A percentile compares a stretch with the other conserved stretches of the same genome.
Conservation (phyloP, 1,140 invertebrate species). For the Tetramorium alpestre region DNA sequence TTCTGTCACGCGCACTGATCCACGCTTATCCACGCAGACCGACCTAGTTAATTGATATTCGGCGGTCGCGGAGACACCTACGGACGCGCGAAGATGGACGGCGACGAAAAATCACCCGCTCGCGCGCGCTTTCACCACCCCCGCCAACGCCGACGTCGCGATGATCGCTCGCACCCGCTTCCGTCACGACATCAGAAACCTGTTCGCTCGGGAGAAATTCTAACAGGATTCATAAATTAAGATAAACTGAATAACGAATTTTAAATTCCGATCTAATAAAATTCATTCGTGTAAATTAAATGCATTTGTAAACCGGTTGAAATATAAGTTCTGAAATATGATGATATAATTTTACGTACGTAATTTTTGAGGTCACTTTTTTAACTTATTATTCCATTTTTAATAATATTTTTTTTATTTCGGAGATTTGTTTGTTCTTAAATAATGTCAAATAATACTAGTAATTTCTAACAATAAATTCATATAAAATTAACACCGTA, state of each 20-base stretch:
- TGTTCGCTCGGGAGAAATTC: background rate
- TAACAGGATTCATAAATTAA: background rate
- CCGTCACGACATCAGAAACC: background rate
- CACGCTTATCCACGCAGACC: constrained; percentile 72
- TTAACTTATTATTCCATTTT: background rate
- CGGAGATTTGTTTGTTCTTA: background rate
- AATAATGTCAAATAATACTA: background rate
- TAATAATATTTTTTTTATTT: constrained; percentile 1
- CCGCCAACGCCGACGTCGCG: background rate
- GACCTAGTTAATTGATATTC: constrained; percentile 81
- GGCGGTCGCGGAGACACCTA: constrained; percentile 64
- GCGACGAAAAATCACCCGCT: constrained; percentile 49
- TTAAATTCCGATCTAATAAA: background rate
- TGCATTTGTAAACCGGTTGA: background rate
- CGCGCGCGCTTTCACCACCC: background rate
- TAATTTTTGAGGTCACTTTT: background rate
- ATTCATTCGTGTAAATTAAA: background rate
- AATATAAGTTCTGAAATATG: background rate
- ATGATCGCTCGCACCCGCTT: background rate
- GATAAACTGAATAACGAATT: background rate
- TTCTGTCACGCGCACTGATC: constrained; percentile 84
- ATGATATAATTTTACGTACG: background rate
- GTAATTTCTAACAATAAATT: background rate
- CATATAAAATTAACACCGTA: background rate
- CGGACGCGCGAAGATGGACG: constrained; percentile 46